Conservation (phyloP, 2,888 invertebrate genomes). For the Drosophila neonasuta region DNA sequence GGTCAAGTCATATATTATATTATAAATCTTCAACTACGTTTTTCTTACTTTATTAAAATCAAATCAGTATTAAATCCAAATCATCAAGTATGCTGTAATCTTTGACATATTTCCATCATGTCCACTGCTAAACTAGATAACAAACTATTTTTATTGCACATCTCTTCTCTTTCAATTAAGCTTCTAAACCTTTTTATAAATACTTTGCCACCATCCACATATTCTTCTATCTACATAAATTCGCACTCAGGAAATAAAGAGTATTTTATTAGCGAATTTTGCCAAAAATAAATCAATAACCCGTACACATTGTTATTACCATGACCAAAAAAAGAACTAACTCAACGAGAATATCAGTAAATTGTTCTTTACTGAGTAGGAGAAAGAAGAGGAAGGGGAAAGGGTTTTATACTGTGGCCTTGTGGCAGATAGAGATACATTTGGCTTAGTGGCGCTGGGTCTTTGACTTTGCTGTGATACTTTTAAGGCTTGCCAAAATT, state of each 20-base stretch:
- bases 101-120: no score
- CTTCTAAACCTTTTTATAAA: neutral
- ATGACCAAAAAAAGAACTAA: constrained; percentile 2
- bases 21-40: no score
- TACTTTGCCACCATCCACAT: neutral
- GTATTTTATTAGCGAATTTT: neutral
- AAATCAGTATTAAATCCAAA: no score
- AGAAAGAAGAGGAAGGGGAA: constrained; percentile 3
- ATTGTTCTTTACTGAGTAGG: neutral
- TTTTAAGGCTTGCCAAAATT: constrained; percentile 40
- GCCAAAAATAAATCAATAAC: constrained; percentile 32
- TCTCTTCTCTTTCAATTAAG: no score
- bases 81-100: no score
- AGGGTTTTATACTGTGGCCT: constrained; percentile 33
- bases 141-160: no score
- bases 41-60: no score
- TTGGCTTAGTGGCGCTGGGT: constrained; percentile 25
- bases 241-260: neutral
- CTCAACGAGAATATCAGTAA: constrained; percentile 17
- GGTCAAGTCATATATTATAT: no score
- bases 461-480: constrained; percentile 42
- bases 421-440: constrained; percentile 30
- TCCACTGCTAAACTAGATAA: no score
- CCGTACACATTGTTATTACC: neutral
- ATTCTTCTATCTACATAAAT: neutral